Evolutionary conservation across 2,113 vertebrate species (phyloP).

Genomic region (Silurus glanis): DNA sequence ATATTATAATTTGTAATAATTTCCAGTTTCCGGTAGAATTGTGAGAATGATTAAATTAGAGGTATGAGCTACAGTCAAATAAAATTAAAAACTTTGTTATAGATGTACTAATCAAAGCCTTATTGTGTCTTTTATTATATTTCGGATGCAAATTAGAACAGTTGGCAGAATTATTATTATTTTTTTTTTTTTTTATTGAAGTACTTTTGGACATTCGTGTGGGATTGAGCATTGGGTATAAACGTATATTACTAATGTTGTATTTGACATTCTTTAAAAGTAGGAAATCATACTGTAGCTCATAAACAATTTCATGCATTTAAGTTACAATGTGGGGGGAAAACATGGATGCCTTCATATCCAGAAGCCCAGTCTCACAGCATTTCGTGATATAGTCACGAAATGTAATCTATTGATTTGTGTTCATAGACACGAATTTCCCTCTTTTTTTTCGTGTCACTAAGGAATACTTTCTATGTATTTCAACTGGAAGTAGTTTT

Average conservation of each 20-base stretch:
- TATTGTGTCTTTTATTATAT: neutral
- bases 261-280: neutral
- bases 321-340: neutral
- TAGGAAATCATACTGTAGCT: neutral
- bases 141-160: neutral
- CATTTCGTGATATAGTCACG: too few relatives aligned
- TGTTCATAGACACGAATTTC: too few relatives aligned
- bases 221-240: neutral
- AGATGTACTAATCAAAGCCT: too few relatives aligned
- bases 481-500: too few relatives aligned
- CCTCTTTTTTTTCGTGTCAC: too few relatives aligned
- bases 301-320: neutral
- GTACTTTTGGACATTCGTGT: too few relatives aligned
- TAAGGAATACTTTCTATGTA: too few relatives aligned
- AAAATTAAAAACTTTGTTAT: neutral
- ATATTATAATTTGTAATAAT: too few relatives aligned
- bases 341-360: neutral
- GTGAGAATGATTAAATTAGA: neutral
- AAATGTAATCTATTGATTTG: too few relatives aligned
- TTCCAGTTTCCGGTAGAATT: neutral
- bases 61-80: neutral
- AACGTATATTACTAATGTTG: neutral
- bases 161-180: neutral
- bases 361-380: too few relatives aligned
- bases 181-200: neutral